Evolutionary conservation across 2,113 vertebrate species (phyloP).

Genomic region (Irena cyanogastra): DNA sequence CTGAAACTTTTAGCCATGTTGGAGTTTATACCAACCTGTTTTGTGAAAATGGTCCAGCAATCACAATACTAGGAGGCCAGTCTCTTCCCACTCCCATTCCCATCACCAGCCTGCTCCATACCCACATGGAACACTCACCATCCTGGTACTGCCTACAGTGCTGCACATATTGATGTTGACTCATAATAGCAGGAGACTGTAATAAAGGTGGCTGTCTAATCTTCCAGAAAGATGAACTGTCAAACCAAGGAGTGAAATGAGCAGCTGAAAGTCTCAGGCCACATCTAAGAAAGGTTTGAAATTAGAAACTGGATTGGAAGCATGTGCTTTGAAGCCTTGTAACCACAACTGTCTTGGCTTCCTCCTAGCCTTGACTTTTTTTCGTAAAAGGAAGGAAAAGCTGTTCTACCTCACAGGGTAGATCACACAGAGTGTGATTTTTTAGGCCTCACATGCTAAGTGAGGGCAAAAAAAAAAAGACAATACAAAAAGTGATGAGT

Average conservation of each 20-base stretch:
- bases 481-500: not conserved
- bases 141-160: not conserved
- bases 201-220: conserved; percentile 20
- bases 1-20: not conserved
- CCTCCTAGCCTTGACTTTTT: not conserved
- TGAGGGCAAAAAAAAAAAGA: not conserved
- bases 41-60: not conserved
- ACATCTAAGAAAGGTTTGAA: conserved; percentile 39
- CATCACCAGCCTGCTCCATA: not conserved
- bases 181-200: not conserved
- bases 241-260: conserved; percentile 19
- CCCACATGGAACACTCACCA: not conserved
- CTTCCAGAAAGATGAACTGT: conserved; percentile 8
- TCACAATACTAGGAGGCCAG: not conserved
- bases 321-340: conserved; percentile 28
- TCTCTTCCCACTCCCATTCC: not conserved
- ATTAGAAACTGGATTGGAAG: conserved; percentile 27
- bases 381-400: not conserved
- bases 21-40: not conserved
- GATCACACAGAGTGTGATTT: not conserved
- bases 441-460: not conserved
- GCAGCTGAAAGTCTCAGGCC: conserved; percentile 4
- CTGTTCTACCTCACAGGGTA: not conserved
- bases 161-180: not conserved
- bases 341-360: not conserved